Evolutionary conservation across 1,140 invertebrate species (phyloP).

Genomic region (Callitettix versicolor): DNA sequence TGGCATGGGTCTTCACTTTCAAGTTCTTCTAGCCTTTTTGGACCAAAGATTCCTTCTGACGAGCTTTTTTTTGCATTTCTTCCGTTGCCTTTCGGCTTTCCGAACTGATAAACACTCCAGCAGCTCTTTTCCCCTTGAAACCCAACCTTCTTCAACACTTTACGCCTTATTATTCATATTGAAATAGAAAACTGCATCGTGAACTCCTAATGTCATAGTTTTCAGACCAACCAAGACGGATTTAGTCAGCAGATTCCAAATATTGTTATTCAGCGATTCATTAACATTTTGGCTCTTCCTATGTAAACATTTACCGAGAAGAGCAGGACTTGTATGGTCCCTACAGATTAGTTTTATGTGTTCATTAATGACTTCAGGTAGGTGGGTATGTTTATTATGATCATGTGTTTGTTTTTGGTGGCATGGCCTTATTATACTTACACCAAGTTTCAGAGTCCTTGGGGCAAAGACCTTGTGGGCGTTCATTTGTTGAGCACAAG

Average conservation of each 20-base stretch:
- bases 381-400: constrained; percentile 11
- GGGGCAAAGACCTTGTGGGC: constrained; percentile 16
- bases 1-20: too few species aligned
- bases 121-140: constrained; percentile 3
- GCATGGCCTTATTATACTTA: constrained; percentile 12
- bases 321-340: constrained; percentile 6
- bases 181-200: constrained; percentile 14
- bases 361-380: constrained; percentile 7
- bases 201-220: constrained; percentile 11
- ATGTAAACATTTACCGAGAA: constrained; percentile 12
- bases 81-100: constrained; percentile 1
- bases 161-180: constrained; percentile 7
- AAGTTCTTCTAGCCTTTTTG: too few species aligned
- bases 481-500: constrained; percentile 12
- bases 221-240: constrained; percentile 5
- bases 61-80: constrained; percentile 1
- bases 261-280: constrained; percentile 13
- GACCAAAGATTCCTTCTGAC: background rate
- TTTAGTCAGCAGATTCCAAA: constrained; percentile 7
- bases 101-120: background rate
- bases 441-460: constrained; percentile 11
- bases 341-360: constrained; percentile 12
- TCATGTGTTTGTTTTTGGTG: constrained; percentile 7
- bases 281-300: constrained; percentile 9
- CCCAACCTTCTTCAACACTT: constrained; percentile 3